Evolutionary conservation across 53 echinoderm and acorn worm species (phyloP), one percentile per base, ranked within the genome.

Genomic region (Holothuria leucospilota): DNA sequence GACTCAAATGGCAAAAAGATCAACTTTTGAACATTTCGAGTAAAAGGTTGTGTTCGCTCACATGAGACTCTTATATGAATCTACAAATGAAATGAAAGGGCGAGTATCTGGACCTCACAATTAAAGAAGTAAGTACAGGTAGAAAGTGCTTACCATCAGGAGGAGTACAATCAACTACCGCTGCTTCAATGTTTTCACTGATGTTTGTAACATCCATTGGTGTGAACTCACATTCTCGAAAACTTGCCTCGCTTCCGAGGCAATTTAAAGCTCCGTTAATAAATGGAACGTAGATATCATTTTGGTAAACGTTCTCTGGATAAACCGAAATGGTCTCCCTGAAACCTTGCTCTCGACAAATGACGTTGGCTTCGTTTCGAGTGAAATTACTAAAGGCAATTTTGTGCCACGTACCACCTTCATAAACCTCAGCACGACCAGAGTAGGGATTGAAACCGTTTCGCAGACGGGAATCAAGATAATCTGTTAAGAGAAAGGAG

Each of bases 351-450:
- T 72, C 40, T 23, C 40, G 72, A 38, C 72, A 72, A n/a, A 72
- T n/a, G 23, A 72, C 72, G 38, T 72, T 14, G 13, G 72, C 72
- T 39, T 72, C 72, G 72, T 39, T 39, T 39, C 5, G 15, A n/a
- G 72, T 72, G 9, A 72, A 72, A 46, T 72, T 72, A 21, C 11
- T 20, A 2, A 39, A 39, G 15, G 72, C 72, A 72, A 72, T 72
- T n/a, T 41, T 46, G 40, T 72, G 72, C 72, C 72, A 72, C 4
- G 72, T 72, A 20, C 72, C 72, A 2, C 72, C 72, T n/a, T 72
- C 46, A n/a, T 41, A 72, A 16, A 72, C 15, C 72, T 72, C 72
- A 23, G 42, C 72, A 6, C 40, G 39, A 38, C 72, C 72, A 16
- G 72, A 72, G 42, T 23, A 39, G 11, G 49, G 20, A 39, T 72